Evolutionary conservation across 2,113 vertebrate genomes (phyloP).

Genomic region (Sinosuthora webbiana): DNA sequence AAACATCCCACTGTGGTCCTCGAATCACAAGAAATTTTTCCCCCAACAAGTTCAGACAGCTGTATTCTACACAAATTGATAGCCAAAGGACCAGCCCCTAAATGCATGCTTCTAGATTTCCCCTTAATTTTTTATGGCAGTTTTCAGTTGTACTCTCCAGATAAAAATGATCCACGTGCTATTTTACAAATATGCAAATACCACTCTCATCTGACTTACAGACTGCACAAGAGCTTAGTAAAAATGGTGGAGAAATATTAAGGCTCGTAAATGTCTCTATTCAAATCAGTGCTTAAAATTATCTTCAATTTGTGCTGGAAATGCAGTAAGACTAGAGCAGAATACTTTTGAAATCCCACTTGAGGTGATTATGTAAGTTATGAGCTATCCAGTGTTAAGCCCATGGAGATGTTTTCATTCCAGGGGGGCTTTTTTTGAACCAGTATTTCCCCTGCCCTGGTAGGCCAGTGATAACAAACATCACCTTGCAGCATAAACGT

Average conservation of each 20-base stretch:
- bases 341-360: conserved; percentile 1
- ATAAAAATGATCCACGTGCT: not conserved
- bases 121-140: not conserved
- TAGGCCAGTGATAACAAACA: not conserved
- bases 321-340: not conserved
- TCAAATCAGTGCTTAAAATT: not conserved
- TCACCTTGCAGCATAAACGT: not conserved
- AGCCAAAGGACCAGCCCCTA: not conserved
- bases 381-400: not conserved
- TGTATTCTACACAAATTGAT: not conserved
- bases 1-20: not conserved
- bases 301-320: not conserved
- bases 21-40: not conserved
- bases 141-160: not conserved
- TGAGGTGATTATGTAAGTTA: not conserved
- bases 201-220: not conserved
- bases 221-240: not conserved
- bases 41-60: not conserved
- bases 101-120: not conserved
- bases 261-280: not conserved
- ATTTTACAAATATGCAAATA: conserved; percentile 14
- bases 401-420: not conserved
- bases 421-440: not conserved
- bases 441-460: not conserved
- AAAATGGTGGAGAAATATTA: not conserved